Base-by-base conservation (phyloP, 2,888 invertebrate genomes). In the Campoletis raptor region DNA sequence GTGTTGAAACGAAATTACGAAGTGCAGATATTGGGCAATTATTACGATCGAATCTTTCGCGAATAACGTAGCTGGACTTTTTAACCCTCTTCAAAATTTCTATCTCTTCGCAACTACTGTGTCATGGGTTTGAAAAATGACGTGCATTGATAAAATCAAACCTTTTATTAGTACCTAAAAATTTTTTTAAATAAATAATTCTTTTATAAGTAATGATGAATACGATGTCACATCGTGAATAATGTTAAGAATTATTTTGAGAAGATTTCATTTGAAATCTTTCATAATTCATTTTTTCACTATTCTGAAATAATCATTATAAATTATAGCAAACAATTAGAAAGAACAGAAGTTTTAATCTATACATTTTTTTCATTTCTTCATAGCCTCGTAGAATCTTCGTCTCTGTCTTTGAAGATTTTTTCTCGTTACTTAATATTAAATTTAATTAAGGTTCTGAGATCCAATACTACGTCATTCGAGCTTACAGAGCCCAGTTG, bases 1-100 rank as follows among this genome's bases (percentile, higher is more conserved):
- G 66, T 87, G 85, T 76, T 57, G 87, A 82, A 87, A 85, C 57
- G 30, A 76, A 76, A 79, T 85, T 69, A 69, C 79, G 54, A 30
- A 57, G 21, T 73, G 40, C 42, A 64, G 36, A 72, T 77, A 77
- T 83, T 83, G 76, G 48, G 72, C 77, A 83, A 86, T 85, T 69
- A 66, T 42, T 40, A 36, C 66, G 24, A n/a, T 54, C 48, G 7
- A 30, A 69, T 57, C 45, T n/a, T 76, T 70, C 12, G 18, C 45
- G 30, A 48, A 70, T 48, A 45, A 45, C 48, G 37, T 67, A 40
- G n/a, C 36, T 66, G 18, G 3, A 18, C 37, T 37, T 40, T n/a
- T 67, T 37, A 37, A n/a, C n/a, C 67, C 40, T 67, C 67, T 40
- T 40, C 2, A n/a, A n/a, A 61, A 15, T 61, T 48, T 15, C 61